These are phyloP conservation scores for Eulithis testata DNA, from an alignment of 2,888 invertebrate species.

Conservation along the genomic window DNA sequence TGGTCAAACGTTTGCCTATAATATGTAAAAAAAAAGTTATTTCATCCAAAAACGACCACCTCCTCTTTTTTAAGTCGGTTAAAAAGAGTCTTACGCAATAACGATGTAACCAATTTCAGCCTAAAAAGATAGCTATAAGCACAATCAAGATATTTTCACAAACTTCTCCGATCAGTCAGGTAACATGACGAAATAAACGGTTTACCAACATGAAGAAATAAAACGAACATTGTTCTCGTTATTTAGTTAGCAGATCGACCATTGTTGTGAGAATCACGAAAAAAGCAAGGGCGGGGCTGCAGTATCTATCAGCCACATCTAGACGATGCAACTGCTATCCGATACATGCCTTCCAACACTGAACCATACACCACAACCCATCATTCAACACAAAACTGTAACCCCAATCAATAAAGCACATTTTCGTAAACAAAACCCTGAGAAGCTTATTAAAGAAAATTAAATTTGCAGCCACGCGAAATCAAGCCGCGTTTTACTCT, in stretches of 20 bases:
- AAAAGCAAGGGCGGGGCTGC: constrained; percentile 82
- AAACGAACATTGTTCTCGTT: constrained; percentile 71
- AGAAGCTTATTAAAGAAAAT: constrained; percentile 82
- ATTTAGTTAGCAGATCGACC: constrained; percentile 84
- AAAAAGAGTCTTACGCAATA: constrained; percentile 16
- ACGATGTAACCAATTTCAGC: constrained; percentile 29
- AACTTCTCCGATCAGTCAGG: constrained; percentile 49
- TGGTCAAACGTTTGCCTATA: no score
- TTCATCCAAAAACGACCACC: no score
- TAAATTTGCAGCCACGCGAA: constrained; percentile 81
- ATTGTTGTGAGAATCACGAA: constrained; percentile 83
- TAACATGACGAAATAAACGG: constrained; percentile 54
- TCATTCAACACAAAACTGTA: constrained; percentile 47
- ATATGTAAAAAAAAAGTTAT: no score
- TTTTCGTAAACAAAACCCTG: constrained; percentile 42
- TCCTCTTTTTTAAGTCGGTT: no score
- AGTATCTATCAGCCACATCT: constrained; percentile 79
- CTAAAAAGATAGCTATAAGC: constrained; percentile 29
- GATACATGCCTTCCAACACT: constrained; percentile 77
- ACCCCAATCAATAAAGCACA: constrained; percentile 45
- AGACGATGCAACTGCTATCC: constrained; percentile 76
- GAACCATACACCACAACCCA: constrained; percentile 5
- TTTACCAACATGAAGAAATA: constrained; percentile 55
- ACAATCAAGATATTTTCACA: constrained; percentile 30
- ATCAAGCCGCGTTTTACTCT: constrained; percentile 51